Base-by-base conservation (phyloP, 2,113 vertebrate genomes). In the Prietella phreatophila region DNA sequence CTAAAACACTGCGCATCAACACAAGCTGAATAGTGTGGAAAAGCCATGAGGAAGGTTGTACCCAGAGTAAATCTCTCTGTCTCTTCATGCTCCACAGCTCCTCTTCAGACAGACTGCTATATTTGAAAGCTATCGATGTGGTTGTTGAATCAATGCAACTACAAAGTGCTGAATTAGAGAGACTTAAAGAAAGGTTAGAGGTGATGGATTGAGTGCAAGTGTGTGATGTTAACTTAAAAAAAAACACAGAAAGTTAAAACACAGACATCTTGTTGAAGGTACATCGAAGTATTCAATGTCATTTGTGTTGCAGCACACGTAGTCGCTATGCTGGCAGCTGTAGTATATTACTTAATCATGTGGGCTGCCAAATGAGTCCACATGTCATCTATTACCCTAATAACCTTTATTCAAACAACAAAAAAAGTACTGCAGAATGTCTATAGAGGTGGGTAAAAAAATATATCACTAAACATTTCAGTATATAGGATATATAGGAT, bases 111-210 rank as follows among this genome's bases (percentile, higher is more conserved):
- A 92, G 93, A 90, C 91, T 90, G 92, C 91, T 87, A 87, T 92
- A 94, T 95, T 93, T 94, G 92, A 95, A 94, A 94, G 92, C 92
- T 93, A 95, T 95, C 92, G 94, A 95, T 90, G 89, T 81, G 89
- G 90, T 91, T 92, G 93, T 93, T 91, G 87, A 91, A 93, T 95
- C 94, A 92, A 94, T 95, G 90, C 91, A 92, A 93, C 92, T 94
- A 94, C 93, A 94, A 93, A 94, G 93, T 93, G 92, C 89, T 92
- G 93, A 94, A 94, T 92, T 93, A 92, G 92, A 94, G 92, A 92
- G 89, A 93, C 91, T 92, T 87, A 75, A 89, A 92, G 85, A 84
- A 93, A 94, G 92, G 91, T 69, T 88, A 92, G 84, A 89, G 84
- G n/a, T 56, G 60, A 83, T 56, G 75, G 36, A 83, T 90, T 89